Conservation (phyloP, 2,113 vertebrate species). For the Melanerpes formicivorus region DNA sequence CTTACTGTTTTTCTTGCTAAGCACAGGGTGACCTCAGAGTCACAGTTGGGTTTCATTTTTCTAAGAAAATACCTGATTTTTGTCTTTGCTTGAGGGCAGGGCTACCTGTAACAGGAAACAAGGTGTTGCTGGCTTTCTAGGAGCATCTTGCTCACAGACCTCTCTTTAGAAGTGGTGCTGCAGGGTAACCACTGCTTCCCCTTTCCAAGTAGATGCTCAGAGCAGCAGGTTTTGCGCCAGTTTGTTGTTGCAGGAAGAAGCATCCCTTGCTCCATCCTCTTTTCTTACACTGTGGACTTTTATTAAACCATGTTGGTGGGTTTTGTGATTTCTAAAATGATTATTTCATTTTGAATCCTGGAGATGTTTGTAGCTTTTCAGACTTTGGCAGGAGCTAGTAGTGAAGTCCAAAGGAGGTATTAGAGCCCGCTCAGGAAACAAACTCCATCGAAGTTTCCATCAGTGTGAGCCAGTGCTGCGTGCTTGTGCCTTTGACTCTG, state of each 20-base stretch:
- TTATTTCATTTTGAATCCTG: not conserved
- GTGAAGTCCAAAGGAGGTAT: not conserved
- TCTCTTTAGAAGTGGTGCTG: not conserved
- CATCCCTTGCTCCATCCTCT: not conserved
- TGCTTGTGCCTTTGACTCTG: not conserved
- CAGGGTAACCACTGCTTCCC: not conserved
- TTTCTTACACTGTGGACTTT: not conserved
- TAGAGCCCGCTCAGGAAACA: not conserved
- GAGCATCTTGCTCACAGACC: fast-evolving
- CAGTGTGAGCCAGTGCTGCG: not conserved
- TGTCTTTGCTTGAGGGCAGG: not conserved
- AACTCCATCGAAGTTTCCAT: not conserved
- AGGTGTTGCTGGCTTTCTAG: not conserved
- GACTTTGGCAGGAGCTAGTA: not conserved
- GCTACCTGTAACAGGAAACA: not conserved
- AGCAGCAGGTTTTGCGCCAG: not conserved
- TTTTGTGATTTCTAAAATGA: not conserved
- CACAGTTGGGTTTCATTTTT: fast-evolving
- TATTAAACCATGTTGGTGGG: not conserved
- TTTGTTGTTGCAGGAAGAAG: not conserved
- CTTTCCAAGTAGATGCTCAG: not conserved
- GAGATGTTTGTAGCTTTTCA: not conserved
- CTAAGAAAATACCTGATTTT: not conserved
- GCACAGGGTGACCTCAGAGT: not conserved
- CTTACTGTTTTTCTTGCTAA: not conserved